Percentiles rank a stretch among this genome's conserved stretches.
Evolutionary conservation across 2,113 vertebrate species (phyloP).

Genomic region (Promerops cafer): DNA sequence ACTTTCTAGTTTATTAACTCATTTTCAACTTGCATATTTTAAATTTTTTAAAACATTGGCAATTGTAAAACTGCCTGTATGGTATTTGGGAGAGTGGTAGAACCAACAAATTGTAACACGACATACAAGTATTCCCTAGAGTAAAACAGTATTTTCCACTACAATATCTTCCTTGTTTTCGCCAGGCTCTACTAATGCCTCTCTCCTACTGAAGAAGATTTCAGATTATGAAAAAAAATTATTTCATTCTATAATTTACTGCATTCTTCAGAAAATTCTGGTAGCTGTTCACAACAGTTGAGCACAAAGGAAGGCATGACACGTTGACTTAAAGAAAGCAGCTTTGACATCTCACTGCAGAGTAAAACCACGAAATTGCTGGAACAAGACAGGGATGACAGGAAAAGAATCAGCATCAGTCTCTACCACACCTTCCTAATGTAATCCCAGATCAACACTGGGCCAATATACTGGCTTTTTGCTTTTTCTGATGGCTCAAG

Average conservation of each 20-base stretch:
- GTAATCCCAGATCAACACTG: background rate
- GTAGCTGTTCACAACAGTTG: background rate
- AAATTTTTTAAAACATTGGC: background rate
- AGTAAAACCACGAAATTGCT: background rate
- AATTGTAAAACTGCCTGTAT: background rate
- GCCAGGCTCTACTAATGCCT: background rate
- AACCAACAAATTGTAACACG: background rate
- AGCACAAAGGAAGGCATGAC: background rate
- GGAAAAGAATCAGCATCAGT: background rate
- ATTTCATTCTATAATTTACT: background rate
- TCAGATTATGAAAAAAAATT: background rate
- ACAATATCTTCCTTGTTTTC: background rate
- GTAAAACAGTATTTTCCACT: background rate
- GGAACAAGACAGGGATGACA: background rate
- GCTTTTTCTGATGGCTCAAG: background rate
- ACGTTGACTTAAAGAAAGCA: background rate
- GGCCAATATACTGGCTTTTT: background rate
- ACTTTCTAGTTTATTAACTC: background rate
- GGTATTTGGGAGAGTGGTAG: background rate
- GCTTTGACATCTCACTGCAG: background rate
- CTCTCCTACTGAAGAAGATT: background rate
- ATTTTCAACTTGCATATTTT: background rate
- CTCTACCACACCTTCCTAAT: background rate
- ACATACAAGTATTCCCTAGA: background rate
- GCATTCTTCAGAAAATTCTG: background rate